phyloP scores from a whole-genome alignment of 2,113 vertebrate genomes.

The Cervus canadensis region DNA sequence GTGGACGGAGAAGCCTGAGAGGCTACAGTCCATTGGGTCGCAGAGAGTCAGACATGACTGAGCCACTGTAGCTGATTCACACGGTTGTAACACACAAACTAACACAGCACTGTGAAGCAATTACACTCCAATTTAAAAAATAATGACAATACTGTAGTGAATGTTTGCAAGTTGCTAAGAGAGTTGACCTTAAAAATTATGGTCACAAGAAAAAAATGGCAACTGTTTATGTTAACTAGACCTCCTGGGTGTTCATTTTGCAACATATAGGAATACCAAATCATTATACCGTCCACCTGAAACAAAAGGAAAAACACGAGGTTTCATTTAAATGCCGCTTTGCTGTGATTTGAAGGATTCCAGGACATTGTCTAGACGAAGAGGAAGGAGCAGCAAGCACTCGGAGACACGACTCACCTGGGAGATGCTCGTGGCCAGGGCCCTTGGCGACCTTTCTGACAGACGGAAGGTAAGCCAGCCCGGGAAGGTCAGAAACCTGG shows the following conservation, averaged over 20 bases:
- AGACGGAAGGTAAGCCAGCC: neutral
- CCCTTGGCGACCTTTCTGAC: neutral
- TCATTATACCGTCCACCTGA: neutral
- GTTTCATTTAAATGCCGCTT: neutral
- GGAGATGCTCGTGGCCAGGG: neutral
- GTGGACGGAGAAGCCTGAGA: neutral
- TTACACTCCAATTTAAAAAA: neutral
- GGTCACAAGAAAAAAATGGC: neutral
- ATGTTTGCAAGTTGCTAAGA: neutral
- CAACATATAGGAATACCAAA: neutral
- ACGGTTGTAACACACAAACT: neutral
- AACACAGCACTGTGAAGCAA: neutral
- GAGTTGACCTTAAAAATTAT: neutral
- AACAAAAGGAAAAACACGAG: neutral
- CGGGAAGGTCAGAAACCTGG: neutral
- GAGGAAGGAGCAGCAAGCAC: neutral
- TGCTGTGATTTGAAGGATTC: neutral
- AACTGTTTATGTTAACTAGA: neutral
- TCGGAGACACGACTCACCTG: rapidly evolving
- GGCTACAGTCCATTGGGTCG: neutral
- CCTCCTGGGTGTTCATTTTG: neutral
- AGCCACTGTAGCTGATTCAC: neutral
- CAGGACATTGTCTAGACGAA: neutral
- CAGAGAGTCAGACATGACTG: neutral
- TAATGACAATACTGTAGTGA: neutral